A percentile compares a stretch with the other conserved stretches of the same genome.
Evolutionary conservation across 2,888 invertebrate genomes (phyloP).

Genomic region (Drosophila vallismaia): DNA sequence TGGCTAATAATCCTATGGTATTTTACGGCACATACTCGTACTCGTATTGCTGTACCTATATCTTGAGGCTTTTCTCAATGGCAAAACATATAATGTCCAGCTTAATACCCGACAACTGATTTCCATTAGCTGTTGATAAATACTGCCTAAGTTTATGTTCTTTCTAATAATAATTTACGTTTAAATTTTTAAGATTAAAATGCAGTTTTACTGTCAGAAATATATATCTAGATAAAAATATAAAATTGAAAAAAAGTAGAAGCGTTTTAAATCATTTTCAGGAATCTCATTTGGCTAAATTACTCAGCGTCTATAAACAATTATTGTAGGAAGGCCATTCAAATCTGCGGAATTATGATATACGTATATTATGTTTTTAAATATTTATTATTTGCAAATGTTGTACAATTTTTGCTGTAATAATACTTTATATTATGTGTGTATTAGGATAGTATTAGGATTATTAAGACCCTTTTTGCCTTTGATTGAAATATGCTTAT

Average conservation of each 20-base stretch:
- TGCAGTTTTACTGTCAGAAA: not conserved
- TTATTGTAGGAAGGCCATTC: not conserved
- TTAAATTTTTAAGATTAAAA: slow-evolving; percentile 2
- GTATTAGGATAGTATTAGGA: not conserved
- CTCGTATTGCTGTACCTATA: not conserved
- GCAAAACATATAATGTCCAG: slow-evolving; percentile 12
- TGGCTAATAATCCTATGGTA: slow-evolving; percentile 27
- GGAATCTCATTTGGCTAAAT: not conserved
- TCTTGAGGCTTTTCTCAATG: slow-evolving; percentile 25
- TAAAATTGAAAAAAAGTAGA: not conserved
- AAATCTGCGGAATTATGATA: not conserved
- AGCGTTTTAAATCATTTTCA: not conserved
- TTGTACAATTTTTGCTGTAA: not conserved
- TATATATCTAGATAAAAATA: not conserved
- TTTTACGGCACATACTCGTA: slow-evolving; percentile 16
- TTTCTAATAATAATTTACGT: slow-evolving; percentile 1
- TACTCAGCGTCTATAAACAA: not conserved
- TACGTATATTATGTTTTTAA: not conserved
- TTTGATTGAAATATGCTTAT: too few species aligned
- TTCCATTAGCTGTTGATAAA: slow-evolving; percentile 26
- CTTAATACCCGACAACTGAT: slow-evolving; percentile 1
- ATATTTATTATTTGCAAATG: not conserved
- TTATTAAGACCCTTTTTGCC: not conserved
- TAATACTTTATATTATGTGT: too few species aligned
- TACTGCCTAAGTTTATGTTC: slow-evolving; percentile 23